A percentile compares a stretch with the other conserved stretches of the same genome.
phyloP scores from a whole-genome alignment of 2,113 vertebrate species.

The Calonectris borealis region DNA sequence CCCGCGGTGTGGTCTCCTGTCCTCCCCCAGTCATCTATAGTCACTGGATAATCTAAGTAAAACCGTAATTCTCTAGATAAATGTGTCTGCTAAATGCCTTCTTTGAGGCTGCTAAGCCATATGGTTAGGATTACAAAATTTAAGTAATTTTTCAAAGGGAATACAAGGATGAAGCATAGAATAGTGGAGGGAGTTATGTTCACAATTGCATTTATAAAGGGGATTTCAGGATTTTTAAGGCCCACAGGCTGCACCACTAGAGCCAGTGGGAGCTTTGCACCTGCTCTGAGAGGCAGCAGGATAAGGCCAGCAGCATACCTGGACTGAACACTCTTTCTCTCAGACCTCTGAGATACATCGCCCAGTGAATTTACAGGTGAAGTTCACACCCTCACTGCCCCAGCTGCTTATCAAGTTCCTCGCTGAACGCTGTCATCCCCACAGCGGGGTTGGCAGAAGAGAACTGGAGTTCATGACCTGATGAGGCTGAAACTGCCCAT shows the following conservation, averaged over 20 bases:
- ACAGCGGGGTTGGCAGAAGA: neutral
- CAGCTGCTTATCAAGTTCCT: neutral
- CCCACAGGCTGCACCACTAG: neutral
- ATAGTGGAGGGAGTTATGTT: neutral
- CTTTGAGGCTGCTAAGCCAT: neutral
- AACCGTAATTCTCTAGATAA: neutral
- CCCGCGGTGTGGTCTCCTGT: neutral
- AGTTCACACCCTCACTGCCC: neutral
- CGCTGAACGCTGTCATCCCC: neutral
- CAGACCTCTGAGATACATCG: neutral
- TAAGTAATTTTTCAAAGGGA: neutral
- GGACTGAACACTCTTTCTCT: neutral
- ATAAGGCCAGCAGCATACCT: neutral
- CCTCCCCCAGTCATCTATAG: neutral
- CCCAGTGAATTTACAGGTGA: neutral
- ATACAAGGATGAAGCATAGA: neutral
- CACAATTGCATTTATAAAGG: neutral
- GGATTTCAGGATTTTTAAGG: slow-evolving; percentile 2
- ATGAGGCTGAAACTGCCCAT: neutral
- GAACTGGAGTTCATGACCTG: neutral
- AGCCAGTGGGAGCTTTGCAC: neutral
- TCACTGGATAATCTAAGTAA: neutral
- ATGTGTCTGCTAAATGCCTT: neutral
- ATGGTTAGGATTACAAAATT: neutral
- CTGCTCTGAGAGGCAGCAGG: neutral